These are phyloP conservation scores for Zaprionus kolodkinae DNA, from an alignment of 1,140 invertebrate species.

Conservation along the genomic window DNA sequence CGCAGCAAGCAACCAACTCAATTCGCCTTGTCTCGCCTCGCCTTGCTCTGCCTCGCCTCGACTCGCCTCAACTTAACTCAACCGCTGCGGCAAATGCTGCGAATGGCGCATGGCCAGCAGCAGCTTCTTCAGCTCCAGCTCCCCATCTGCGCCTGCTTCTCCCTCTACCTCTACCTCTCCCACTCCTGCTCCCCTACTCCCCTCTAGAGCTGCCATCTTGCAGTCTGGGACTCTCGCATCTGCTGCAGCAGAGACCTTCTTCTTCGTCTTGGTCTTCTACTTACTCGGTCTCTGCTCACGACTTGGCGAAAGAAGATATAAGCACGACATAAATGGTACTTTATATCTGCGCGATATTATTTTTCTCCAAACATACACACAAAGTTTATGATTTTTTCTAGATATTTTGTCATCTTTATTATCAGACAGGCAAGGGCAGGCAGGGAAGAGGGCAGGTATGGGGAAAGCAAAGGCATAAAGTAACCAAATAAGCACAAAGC, in stretches of 20 bases:
- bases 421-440: slow-evolving; percentile 55
- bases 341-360: slow-evolving; percentile 82
- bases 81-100: slow-evolving; percentile 36
- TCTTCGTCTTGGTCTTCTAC: slow-evolving; percentile 30
- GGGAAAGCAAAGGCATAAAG: slow-evolving; percentile 61
- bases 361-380: slow-evolving; percentile 81
- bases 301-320: slow-evolving; percentile 82
- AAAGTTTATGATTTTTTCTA: slow-evolving; percentile 83
- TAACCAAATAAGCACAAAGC: slow-evolving; percentile 77
- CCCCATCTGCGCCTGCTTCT: background rate
- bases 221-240: background rate
- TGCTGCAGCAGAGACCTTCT: background rate
- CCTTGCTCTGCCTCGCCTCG: slow-evolving; percentile 36
- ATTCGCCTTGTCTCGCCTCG: slow-evolving; percentile 31
- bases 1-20: slow-evolving; percentile 41
- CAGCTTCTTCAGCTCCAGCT: background rate
- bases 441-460: slow-evolving; percentile 13
- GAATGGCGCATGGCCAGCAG: slow-evolving; percentile 45
- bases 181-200: too few relatives aligned
- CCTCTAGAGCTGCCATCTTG: background rate
- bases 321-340: slow-evolving; percentile 83
- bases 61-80: slow-evolving; percentile 28
- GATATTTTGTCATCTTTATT: slow-evolving; percentile 84
- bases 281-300: slow-evolving; percentile 43
- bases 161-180: background rate